A percentile compares a stretch with the other conserved stretches of the same genome.
phyloP scores from a whole-genome alignment of 2,888 invertebrate genomes.

The Nomada goodeniana region DNA sequence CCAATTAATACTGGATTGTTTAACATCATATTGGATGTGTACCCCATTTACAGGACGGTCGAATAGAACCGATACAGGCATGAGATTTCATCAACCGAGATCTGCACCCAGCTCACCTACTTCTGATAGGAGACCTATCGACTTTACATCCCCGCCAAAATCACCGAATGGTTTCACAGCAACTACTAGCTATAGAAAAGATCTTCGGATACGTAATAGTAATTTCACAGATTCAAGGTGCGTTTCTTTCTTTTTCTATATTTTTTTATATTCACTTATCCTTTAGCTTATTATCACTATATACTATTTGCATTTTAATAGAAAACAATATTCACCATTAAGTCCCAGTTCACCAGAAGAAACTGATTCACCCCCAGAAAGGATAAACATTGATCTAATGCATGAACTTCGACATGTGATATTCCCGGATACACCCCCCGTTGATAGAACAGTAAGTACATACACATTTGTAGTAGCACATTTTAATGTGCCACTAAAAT shows the following conservation, averaged over 20 bases:
- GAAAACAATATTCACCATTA: slow-evolving; percentile 85
- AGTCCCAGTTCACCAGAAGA: slow-evolving; percentile 86
- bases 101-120: slow-evolving; percentile 90
- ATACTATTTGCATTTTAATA: slow-evolving; percentile 63
- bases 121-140: slow-evolving; percentile 85
- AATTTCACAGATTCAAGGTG: slow-evolving; percentile 81
- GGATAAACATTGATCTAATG: slow-evolving; percentile 87
- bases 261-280: background rate
- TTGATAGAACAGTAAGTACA: slow-evolving; percentile 88
- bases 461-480: background rate
- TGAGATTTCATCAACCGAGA: slow-evolving; percentile 84
- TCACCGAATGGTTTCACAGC: slow-evolving; percentile 81
- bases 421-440: slow-evolving; percentile 86
- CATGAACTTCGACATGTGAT: slow-evolving; percentile 88
- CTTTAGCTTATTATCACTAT: background rate
- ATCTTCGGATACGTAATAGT: slow-evolving; percentile 80
- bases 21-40: background rate
- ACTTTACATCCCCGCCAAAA: slow-evolving; percentile 82
- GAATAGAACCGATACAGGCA: slow-evolving; percentile 77
- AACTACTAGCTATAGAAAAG: slow-evolving; percentile 82
- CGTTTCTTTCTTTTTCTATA: background rate
- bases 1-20: no score
- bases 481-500: background rate
- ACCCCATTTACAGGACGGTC: slow-evolving; percentile 73
- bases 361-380: slow-evolving; percentile 82